phyloP scores from a whole-genome alignment of 2,113 vertebrate species.

The Heterotilapia buettikoferi region DNA sequence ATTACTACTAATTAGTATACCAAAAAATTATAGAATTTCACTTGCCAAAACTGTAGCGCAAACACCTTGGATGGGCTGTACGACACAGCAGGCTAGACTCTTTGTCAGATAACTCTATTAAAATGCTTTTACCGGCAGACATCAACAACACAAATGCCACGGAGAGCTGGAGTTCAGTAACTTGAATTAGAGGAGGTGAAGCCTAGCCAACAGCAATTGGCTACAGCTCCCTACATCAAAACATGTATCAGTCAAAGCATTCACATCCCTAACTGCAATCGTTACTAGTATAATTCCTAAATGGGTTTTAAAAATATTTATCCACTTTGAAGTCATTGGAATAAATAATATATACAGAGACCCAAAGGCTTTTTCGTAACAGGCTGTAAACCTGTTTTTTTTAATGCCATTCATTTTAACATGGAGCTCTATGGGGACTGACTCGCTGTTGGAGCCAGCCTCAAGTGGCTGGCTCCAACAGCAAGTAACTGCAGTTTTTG shows the following conservation, averaged over 20 bases:
- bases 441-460: not conserved
- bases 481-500: not conserved
- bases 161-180: not conserved
- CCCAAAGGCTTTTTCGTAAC: not conserved
- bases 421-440: not conserved
- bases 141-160: not conserved
- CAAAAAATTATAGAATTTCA: not conserved
- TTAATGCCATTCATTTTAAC: not conserved
- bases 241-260: not conserved
- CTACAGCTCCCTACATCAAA: not conserved
- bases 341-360: not conserved
- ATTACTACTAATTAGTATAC: not conserved
- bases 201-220: not conserved
- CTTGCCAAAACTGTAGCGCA: not conserved
- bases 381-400: not conserved
- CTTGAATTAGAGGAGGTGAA: not conserved
- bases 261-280: not conserved
- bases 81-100: not conserved
- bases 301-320: not conserved
- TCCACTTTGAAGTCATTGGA: not conserved
- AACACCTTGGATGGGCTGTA: not conserved
- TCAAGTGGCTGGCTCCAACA: not conserved
- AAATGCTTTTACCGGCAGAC: not conserved
- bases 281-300: not conserved
- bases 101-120: not conserved